Base-by-base conservation (phyloP, 1,140 invertebrate genomes). In the Physella acuta region DNA sequence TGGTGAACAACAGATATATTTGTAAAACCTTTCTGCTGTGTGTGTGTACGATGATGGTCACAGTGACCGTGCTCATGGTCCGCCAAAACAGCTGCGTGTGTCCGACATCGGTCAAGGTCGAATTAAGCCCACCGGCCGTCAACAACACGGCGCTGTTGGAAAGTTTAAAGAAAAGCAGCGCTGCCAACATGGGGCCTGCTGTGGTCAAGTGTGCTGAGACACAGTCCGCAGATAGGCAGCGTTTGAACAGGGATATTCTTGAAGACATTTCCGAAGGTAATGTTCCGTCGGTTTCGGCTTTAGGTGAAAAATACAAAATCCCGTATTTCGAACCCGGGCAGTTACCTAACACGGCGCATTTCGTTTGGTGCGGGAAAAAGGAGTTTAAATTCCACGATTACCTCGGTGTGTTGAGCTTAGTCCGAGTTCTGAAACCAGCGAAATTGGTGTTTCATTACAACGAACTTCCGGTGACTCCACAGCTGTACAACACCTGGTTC, bases 401-500 rank as follows among this genome's bases (percentile, higher is more conserved):
- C 51, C 62, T 69, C 33, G 51, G 60, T 2, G 52, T 73, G n/a
- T 51, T 69, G 24, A 69, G 67, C 33, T n/a, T 59, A 14, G 34
- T 65, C 37, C 33, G 52, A 5, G 44, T 70, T 0, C 16, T 73
- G 14, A 34, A 39, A 36, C 67, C 71, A 24, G n/a, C 58, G 17
- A 53, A 66, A 39, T 58, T 73, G 8, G 39, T 73, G 20, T 73
- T 73, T 55, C 67, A 69, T 44, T 66, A 70, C 67, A 51, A 24
- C 1, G 34, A 65, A 34, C 61, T 73, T 8, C 71, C 71, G 5
- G 17, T 30, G 2, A 67, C 69, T 28, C 37, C 24, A 2, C 26
- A 65, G 56, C 60, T 51, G 20, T 73, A 69, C 62, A 17, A 69
- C 53, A 73, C 67, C 8, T 73, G 71, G 71, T 73, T 73, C 39